phyloP scores from a whole-genome alignment of 1,140 invertebrate genomes.

The Acromyrmex charruanus region DNA sequence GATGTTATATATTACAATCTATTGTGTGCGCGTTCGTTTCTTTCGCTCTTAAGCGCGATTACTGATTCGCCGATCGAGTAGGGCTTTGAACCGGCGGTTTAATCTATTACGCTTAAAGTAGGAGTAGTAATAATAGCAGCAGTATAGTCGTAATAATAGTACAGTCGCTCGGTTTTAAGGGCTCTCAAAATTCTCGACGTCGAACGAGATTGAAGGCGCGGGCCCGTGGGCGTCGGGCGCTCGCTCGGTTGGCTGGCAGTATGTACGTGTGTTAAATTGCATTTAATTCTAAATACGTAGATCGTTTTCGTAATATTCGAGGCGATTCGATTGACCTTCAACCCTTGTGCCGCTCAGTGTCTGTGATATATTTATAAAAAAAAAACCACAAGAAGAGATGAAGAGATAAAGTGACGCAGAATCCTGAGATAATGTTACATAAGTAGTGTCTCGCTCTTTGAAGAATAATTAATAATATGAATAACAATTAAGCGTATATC shows the following conservation, averaged over 20 bases:
- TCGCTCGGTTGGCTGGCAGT: slow-evolving; percentile 72
- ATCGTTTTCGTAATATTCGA: slow-evolving; percentile 54
- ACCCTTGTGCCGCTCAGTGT: slow-evolving; percentile 25
- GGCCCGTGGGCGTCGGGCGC: slow-evolving; percentile 32
- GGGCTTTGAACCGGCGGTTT: slow-evolving; percentile 22
- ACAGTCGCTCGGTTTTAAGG: slow-evolving; percentile 45
- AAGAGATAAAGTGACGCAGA: neutral
- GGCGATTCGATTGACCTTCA: slow-evolving; percentile 26
- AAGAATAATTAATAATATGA: neutral
- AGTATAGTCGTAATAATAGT: slow-evolving; percentile 1
- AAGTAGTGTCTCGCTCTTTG: neutral
- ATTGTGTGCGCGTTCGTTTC: slow-evolving; percentile 41
- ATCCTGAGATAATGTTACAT: neutral
- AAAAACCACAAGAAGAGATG: neutral
- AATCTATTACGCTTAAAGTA: slow-evolving; percentile 32
- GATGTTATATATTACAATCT: slow-evolving; percentile 56
- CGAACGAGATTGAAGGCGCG: slow-evolving; percentile 47
- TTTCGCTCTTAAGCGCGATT: neutral
- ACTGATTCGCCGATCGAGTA: slow-evolving; percentile 31
- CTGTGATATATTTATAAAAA: neutral
- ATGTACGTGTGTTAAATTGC: slow-evolving; percentile 52
- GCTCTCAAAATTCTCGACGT: slow-evolving; percentile 31
- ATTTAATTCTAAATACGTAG: slow-evolving; percentile 73
- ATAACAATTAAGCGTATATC: neutral
- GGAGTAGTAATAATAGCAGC: slow-evolving; percentile 34